Evolutionary conservation across 2,888 invertebrate species (phyloP).

Genomic region (Dorcus hopei): DNA sequence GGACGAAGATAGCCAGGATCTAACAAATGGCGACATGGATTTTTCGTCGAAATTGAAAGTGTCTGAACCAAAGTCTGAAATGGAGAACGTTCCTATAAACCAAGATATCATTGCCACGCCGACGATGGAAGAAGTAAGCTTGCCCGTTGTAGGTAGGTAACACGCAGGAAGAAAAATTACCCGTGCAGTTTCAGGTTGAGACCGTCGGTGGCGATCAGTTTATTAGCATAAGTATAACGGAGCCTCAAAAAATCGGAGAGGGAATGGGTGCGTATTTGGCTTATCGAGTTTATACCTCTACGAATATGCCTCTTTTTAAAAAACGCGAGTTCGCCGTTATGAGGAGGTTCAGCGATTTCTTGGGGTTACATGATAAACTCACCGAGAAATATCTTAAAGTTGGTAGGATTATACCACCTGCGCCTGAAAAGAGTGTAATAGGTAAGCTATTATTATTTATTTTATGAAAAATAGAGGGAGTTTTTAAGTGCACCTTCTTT

Average conservation of each 20-base stretch:
- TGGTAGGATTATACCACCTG: conserved; percentile 95
- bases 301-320: conserved; percentile 84
- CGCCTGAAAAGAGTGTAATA: conserved; percentile 96
- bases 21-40: conserved; percentile 36
- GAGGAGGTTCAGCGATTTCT: conserved; percentile 95
- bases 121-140: conserved; percentile 57
- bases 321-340: conserved; percentile 79
- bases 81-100: conserved; percentile 54
- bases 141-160: not conserved
- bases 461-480: too few species aligned
- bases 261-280: conserved; percentile 97
- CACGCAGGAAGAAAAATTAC: not conserved
- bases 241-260: conserved; percentile 95
- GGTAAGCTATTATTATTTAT: too few species aligned
- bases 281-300: conserved; percentile 89
- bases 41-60: conserved; percentile 33
- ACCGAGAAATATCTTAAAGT: conserved; percentile 87
- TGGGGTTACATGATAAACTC: conserved; percentile 93
- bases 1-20: conserved; percentile 30
- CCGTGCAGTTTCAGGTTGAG: conserved; percentile 54
- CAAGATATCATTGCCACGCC: conserved; percentile 46
- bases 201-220: conserved; percentile 60
- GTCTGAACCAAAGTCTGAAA: conserved; percentile 45
- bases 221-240: conserved; percentile 80
- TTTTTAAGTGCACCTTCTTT: too few species aligned